phyloP scores from a whole-genome alignment of 2,888 invertebrate genomes.

The Linyphia triangularis region DNA sequence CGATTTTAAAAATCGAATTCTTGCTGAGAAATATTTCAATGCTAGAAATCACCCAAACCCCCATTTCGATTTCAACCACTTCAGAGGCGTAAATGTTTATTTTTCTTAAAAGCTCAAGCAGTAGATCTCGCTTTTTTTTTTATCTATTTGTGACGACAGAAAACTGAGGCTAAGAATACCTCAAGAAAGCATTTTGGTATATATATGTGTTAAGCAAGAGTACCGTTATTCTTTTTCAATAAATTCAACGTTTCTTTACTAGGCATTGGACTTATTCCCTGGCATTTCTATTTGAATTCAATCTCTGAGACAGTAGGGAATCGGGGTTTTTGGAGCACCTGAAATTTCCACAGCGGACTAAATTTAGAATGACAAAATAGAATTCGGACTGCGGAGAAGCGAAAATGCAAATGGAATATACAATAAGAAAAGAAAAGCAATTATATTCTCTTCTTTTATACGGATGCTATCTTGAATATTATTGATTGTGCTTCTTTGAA shows the following conservation, averaged over 20 bases:
- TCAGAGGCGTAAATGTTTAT: not conserved
- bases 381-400: not conserved
- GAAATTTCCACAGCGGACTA: not conserved
- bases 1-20: not conserved
- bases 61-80: not conserved
- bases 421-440: not conserved
- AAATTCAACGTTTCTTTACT: not conserved
- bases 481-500: not conserved
- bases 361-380: not conserved
- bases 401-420: not conserved
- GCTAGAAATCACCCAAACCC: not conserved
- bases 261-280: not conserved
- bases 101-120: not conserved
- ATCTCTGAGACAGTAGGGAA: not conserved
- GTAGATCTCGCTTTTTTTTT: not conserved
- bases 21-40: not conserved
- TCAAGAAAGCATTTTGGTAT: not conserved
- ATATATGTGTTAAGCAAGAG: not conserved
- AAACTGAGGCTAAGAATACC: not conserved
- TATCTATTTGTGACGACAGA: not conserved
- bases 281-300: not conserved
- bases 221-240: not conserved
- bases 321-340: not conserved
- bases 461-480: not conserved
- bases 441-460: not conserved